Evolutionary conservation across 2,797 vertebrate genomes (phyloP), one percentile per base, ranked within the genome.

Genomic region (Agapornis canus): DNA sequence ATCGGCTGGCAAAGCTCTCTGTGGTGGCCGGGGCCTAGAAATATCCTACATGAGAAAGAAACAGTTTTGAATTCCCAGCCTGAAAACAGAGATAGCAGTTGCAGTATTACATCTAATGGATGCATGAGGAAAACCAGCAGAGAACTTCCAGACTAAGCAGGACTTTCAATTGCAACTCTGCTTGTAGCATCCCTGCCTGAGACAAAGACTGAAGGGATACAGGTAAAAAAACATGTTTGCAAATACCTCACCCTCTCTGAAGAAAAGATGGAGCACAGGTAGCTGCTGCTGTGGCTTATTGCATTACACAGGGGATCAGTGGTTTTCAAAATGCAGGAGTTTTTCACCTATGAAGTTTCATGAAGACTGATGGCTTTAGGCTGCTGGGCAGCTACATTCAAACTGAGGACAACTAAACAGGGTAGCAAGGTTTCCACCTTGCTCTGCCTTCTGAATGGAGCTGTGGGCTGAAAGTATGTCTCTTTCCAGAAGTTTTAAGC

Each of bases 1-100:
- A 84, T 98, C 96, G 0, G 97, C 98, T 2, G 98, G 98, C 79
- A 98, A 96, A 10, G 98, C 97, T 91, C 98, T 98, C 95, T 98
- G 98, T 3, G 98, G 98, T 0, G 98, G 97, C 27, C 42, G 94
- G 0, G 97, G 97, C 76, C 98, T 95, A 9, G 96, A 97, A 81
- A 97, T 77, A 61, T 97, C 97, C 98, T 98, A 31, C 0, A 4
- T 11, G 70, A 89, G 78, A 73, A 97, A 92, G 5, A 79, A 90
- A 39, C 2, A 23, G 20, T 26, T 80, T 81, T 90, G 32, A 92
- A 35, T 43, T 86, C 32, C 65, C 39, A 51, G 39, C 29, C n/a
- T 86, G 40, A 79, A 79, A 57, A 64, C 23, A 86, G 32, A 57
- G 19, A 39, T 11, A 8, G 31, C 35, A 25, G 47, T 57, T 56